phyloP scores from a whole-genome alignment of 2,888 invertebrate genomes.

The Sabellastarte sp. region DNA sequence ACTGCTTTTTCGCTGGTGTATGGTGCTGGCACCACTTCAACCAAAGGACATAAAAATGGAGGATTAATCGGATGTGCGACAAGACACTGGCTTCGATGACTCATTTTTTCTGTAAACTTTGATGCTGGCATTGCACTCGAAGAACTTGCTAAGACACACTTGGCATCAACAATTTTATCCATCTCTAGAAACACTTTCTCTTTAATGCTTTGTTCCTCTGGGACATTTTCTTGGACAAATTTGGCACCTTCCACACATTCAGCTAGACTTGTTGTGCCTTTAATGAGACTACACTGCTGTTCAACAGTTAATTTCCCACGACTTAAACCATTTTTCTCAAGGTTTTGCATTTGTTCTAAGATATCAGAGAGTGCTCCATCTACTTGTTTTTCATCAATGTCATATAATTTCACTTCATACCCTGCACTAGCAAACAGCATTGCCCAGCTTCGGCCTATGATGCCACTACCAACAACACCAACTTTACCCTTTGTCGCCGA shows the following conservation, averaged over 20 bases:
- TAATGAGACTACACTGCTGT: conserved; percentile 76
- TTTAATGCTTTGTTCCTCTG: conserved; percentile 84
- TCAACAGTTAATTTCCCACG: conserved; percentile 73
- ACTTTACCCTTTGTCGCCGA: too few species aligned
- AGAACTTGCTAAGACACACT: conserved; percentile 78
- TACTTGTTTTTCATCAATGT: conserved; percentile 63
- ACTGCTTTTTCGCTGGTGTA: conserved; percentile 82
- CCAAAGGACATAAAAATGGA: conserved; percentile 61
- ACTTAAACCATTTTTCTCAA: conserved; percentile 65
- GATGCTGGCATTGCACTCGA: conserved; percentile 92
- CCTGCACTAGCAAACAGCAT: conserved; percentile 90
- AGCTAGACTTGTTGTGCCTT: conserved; percentile 71
- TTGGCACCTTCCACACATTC: conserved; percentile 75
- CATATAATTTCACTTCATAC: conserved; percentile 83
- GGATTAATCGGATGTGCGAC: conserved; percentile 75
- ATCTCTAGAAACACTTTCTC: conserved; percentile 75
- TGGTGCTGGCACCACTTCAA: conserved; percentile 90
- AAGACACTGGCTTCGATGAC: conserved; percentile 65
- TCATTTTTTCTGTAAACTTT: conserved; percentile 76
- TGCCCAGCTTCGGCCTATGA: conserved; percentile 95
- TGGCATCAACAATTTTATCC: conserved; percentile 66
- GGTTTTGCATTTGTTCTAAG: conserved; percentile 64
- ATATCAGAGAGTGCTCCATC: conserved; percentile 67
- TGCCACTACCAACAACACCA: conserved; percentile 70
- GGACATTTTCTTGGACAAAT: conserved; percentile 84